A percentile compares a stretch with the other conserved stretches of the same genome.
Conservation (phyloP, 2,113 vertebrate genomes). For the Sylvia atricapilla region DNA sequence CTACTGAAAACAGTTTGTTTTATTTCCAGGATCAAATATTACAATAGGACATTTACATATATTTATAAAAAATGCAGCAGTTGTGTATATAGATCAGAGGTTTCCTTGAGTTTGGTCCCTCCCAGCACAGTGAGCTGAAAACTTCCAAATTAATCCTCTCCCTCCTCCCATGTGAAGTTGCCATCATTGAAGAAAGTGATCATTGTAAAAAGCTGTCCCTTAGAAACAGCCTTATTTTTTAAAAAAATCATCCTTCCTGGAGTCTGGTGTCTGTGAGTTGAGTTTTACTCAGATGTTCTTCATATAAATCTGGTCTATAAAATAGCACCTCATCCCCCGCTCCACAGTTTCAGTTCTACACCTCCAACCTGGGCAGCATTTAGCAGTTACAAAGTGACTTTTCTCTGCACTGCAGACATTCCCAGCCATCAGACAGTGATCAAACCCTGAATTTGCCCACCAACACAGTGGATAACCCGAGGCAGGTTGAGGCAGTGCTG, state of each 20-base stretch:
- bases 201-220: slow-evolving; percentile 44
- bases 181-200: slow-evolving; percentile 50
- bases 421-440: not conserved
- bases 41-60: slow-evolving; percentile 84
- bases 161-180: slow-evolving; percentile 36
- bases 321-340: slow-evolving; percentile 14
- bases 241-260: not conserved
- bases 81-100: slow-evolving; percentile 80
- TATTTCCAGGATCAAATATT: slow-evolving; percentile 85
- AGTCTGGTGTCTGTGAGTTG: not conserved
- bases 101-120: slow-evolving; percentile 82
- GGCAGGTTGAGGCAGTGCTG: not conserved
- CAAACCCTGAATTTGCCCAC: not conserved
- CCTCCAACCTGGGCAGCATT: not conserved
- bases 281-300: not conserved
- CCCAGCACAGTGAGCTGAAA: slow-evolving; percentile 77
- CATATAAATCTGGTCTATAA: not conserved
- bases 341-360: not conserved
- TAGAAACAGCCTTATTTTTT: slow-evolving; percentile 24
- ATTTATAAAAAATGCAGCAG: slow-evolving; percentile 86
- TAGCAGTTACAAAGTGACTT: not conserved
- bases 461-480: not conserved
- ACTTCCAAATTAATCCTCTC: slow-evolving; percentile 57
- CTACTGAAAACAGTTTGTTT: slow-evolving; percentile 78
- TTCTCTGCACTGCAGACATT: not conserved